Conservation (phyloP, 2,797 vertebrate species). For the Artibeus lituratus region DNA sequence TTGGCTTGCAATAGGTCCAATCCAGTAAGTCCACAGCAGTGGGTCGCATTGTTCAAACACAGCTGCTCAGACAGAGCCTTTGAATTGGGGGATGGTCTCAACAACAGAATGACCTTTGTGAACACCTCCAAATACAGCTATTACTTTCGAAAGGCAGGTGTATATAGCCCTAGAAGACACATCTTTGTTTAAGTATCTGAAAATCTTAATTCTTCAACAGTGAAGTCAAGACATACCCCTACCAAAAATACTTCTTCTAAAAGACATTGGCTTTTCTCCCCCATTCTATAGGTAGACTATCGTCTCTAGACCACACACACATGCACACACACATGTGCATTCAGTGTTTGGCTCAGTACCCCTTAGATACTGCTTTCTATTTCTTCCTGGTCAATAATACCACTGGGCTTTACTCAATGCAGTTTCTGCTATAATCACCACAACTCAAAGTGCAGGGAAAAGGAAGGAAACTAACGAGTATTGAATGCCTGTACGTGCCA, state of each 20-base stretch:
- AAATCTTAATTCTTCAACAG: not conserved
- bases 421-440: slow-evolving; percentile 13
- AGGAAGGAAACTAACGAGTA: not conserved
- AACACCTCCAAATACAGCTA: not conserved
- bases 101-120: not conserved
- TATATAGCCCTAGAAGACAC: not conserved
- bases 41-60: not conserved
- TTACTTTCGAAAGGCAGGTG: not conserved
- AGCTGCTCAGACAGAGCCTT: not conserved
- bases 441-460: not conserved
- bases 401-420: not conserved
- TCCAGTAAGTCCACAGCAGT: not conserved
- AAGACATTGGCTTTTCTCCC: not conserved
- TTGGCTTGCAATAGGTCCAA: not conserved
- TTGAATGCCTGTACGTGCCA: not conserved
- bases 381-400: not conserved
- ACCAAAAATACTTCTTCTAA: not conserved
- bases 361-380: not conserved
- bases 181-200: not conserved
- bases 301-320: not conserved
- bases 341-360: not conserved
- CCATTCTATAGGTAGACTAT: not conserved
- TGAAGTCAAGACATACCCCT: not conserved
- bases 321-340: not conserved
- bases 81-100: not conserved